These are phyloP conservation scores for Onychostruthus taczanowskii DNA, from an alignment of 2,113 vertebrate species.

Conservation along the genomic window DNA sequence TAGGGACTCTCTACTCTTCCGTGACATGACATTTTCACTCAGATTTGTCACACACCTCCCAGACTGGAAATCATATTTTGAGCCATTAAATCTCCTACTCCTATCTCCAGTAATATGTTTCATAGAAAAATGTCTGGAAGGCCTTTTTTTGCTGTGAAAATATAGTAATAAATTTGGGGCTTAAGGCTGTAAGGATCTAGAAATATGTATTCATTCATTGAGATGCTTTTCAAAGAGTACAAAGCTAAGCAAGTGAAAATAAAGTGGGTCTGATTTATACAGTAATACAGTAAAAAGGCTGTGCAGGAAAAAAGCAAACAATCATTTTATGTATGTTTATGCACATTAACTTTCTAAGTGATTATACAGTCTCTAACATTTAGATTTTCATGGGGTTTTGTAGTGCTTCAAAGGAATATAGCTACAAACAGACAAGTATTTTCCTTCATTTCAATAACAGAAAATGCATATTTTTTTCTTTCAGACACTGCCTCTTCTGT, in stretches of 20 bases:
- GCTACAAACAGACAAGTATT: background rate
- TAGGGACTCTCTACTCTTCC: background rate
- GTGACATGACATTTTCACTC: background rate
- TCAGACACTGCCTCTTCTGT: background rate
- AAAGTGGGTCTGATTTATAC: constrained; percentile 40
- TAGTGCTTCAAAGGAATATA: constrained; percentile 22
- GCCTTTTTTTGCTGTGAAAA: background rate
- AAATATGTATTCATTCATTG: background rate
- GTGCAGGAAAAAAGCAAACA: constrained; percentile 12
- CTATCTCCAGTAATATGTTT: background rate
- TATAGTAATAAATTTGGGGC: background rate
- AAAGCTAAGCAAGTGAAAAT: constrained; percentile 14
- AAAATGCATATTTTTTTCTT: constrained; percentile 10
- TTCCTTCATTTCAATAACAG: background rate
- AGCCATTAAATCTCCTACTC: background rate
- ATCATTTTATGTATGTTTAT: constrained; percentile 35
- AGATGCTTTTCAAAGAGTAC: background rate
- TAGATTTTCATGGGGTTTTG: background rate
- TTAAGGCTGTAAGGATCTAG: background rate
- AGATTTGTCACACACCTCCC: background rate
- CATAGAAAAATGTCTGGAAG: background rate
- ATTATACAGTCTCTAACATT: constrained; percentile 8
- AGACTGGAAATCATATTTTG: background rate
- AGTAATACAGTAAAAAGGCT: constrained; percentile 10
- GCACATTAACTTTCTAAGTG: constrained; percentile 40